Evolutionary conservation across 2,113 vertebrate genomes (phyloP).

Genomic region (Cheilinus undulatus): DNA sequence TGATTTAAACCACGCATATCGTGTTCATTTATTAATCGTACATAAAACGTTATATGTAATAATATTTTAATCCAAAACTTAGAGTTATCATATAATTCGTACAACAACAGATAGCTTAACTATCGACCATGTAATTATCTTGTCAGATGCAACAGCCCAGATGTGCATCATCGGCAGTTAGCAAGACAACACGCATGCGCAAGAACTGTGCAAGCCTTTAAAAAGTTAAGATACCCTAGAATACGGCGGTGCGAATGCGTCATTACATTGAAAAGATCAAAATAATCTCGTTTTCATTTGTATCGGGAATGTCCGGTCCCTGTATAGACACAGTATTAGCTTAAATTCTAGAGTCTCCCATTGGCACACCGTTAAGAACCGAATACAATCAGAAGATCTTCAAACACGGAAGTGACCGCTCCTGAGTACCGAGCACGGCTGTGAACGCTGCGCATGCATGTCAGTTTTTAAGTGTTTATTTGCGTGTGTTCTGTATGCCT

Average conservation of each 20-base stretch:
- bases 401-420: slow-evolving; percentile 65
- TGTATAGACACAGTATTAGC: neutral
- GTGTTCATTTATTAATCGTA: too few relatives aligned
- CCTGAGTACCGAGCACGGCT: slow-evolving; percentile 1
- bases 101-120: too few relatives aligned
- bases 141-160: neutral
- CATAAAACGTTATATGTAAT: too few relatives aligned
- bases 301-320: neutral
- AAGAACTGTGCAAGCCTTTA: neutral
- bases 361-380: neutral
- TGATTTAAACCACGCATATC: too few relatives aligned
- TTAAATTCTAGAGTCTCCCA: neutral
- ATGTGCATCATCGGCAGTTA: neutral
- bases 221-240: slow-evolving; percentile 16
- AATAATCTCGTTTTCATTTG: neutral
- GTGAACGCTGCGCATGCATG: slow-evolving; percentile 60
- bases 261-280: neutral
- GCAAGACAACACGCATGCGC: slow-evolving; percentile 46
- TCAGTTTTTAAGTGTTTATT: slow-evolving; percentile 55
- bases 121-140: neutral
- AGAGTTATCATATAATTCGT: too few relatives aligned
- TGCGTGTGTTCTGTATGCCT: slow-evolving; percentile 45
- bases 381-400: neutral
- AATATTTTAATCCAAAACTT: too few relatives aligned
- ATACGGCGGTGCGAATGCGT: slow-evolving; percentile 1